phyloP scores from a whole-genome alignment of 2,113 vertebrate species.

The Pseudolaguvia tuberculata region DNA sequence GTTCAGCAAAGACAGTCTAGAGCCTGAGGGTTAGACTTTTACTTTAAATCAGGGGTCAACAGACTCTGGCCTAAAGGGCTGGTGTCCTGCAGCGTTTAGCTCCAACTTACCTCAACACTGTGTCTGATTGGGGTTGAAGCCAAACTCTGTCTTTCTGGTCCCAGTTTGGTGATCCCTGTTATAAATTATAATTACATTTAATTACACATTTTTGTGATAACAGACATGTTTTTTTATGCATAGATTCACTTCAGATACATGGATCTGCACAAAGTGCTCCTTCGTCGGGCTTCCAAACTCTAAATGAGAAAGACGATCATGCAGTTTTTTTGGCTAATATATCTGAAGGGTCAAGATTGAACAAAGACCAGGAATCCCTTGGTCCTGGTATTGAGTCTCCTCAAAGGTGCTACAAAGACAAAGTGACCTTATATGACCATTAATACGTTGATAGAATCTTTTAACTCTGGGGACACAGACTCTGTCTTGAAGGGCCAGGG shows the following conservation, averaged over 20 bases:
- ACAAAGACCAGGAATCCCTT: constrained; percentile 78
- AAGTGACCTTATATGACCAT: neutral
- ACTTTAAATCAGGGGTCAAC: neutral
- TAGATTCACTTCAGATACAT: constrained; percentile 65
- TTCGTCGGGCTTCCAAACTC: constrained; percentile 60
- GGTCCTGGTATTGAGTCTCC: constrained; percentile 57
- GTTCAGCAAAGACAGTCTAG: constrained; percentile 71
- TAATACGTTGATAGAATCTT: neutral
- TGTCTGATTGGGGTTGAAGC: too few relatives aligned
- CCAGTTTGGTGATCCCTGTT: neutral
- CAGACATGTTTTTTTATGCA: constrained; percentile 2
- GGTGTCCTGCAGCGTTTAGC: too few relatives aligned
- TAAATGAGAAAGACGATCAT: constrained; percentile 79
- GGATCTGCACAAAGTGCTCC: constrained; percentile 55
- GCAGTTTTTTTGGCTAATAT: constrained; percentile 77
- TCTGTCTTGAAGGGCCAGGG: too few relatives aligned
- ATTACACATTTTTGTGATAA: neutral
- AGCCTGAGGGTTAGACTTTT: constrained; percentile 72
- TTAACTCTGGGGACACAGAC: too few relatives aligned
- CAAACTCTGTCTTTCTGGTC: too few relatives aligned
- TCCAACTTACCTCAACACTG: too few relatives aligned
- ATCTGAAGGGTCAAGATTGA: constrained; percentile 80
- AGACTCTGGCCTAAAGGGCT: too few relatives aligned
- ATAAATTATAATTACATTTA: neutral
- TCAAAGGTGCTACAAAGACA: constrained; percentile 46